A percentile compares a stretch with the other conserved stretches of the same genome.
phyloP scores from a whole-genome alignment of 2,888 invertebrate genomes.

The Tuberolachnus salignus region DNA sequence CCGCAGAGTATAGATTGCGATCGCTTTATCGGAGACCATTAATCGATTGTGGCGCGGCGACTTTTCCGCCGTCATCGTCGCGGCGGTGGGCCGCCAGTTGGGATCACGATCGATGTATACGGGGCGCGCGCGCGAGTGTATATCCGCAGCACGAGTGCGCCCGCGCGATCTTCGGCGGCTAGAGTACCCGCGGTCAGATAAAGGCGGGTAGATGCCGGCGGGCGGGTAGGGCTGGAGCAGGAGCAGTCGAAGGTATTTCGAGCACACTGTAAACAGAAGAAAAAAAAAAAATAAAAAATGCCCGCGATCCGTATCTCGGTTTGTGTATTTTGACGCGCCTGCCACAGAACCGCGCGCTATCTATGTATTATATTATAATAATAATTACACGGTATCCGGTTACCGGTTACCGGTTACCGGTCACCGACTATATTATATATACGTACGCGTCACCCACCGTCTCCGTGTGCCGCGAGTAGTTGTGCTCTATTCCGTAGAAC shows the following conservation, averaged over 20 bases:
- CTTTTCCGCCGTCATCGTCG: constrained; percentile 26
- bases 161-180: not conserved
- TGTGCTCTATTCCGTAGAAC: too few relatives aligned
- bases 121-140: constrained; percentile 19
- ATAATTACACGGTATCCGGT: constrained; percentile 44
- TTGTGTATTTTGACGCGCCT: constrained; percentile 52
- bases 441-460: too few relatives aligned
- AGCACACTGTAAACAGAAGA: constrained; percentile 34
- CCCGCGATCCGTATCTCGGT: constrained; percentile 36
- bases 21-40: constrained; percentile 52
- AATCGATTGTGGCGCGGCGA: constrained; percentile 44
- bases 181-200: not conserved
- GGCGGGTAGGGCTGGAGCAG: not conserved
- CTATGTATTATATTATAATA: too few relatives aligned
- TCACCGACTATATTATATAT: too few relatives aligned
- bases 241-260: constrained; percentile 7
- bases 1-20: constrained; percentile 44
- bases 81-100: constrained; percentile 39
- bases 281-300: too few relatives aligned
- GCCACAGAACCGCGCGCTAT: constrained; percentile 37
- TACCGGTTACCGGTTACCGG: constrained; percentile 24
- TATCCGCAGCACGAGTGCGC: not conserved
- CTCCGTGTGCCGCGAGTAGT: too few relatives aligned
- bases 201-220: not conserved
- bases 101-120: constrained; percentile 40